Evolutionary conservation across 2,797 vertebrate genomes (phyloP).

Genomic region (Lacerta viridis): DNA sequence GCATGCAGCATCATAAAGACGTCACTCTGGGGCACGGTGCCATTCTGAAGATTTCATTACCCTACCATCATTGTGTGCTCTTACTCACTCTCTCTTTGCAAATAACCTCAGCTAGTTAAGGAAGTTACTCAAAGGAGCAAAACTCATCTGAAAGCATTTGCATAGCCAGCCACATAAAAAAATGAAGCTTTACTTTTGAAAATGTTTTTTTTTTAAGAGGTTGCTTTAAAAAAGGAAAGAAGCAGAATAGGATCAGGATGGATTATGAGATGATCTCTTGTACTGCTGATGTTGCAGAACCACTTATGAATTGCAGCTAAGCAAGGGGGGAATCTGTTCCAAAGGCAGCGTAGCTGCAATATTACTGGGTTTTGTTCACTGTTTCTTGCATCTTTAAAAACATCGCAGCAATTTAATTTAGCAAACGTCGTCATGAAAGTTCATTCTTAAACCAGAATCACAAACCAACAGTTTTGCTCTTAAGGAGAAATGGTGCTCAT

Average conservation of each 20-base stretch:
- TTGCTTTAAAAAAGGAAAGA: neutral
- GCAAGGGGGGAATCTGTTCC: neutral
- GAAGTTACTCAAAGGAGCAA: neutral
- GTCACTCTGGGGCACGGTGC: too few relatives aligned
- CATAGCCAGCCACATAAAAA: fast-evolving
- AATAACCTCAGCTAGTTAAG: neutral
- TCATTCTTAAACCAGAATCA: neutral
- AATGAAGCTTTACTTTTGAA: neutral
- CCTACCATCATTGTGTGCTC: neutral
- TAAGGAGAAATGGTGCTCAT: neutral
- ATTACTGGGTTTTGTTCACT: neutral
- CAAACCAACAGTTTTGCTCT: neutral
- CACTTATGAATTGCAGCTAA: neutral
- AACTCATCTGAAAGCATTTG: fast-evolving
- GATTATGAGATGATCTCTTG: neutral
- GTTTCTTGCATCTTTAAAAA: neutral
- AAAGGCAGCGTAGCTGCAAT: fast-evolving
- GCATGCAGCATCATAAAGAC: neutral
- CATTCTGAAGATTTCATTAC: neutral
- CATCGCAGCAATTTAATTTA: fast-evolving
- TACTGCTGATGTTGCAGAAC: neutral
- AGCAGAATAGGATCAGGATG: neutral
- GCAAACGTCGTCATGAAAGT: neutral
- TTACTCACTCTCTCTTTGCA: neutral
- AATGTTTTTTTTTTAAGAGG: neutral